Evolutionary conservation across 2,888 invertebrate genomes (phyloP), one percentile per base, ranked within the genome.

Genomic region (Petrophora chlorosata): DNA sequence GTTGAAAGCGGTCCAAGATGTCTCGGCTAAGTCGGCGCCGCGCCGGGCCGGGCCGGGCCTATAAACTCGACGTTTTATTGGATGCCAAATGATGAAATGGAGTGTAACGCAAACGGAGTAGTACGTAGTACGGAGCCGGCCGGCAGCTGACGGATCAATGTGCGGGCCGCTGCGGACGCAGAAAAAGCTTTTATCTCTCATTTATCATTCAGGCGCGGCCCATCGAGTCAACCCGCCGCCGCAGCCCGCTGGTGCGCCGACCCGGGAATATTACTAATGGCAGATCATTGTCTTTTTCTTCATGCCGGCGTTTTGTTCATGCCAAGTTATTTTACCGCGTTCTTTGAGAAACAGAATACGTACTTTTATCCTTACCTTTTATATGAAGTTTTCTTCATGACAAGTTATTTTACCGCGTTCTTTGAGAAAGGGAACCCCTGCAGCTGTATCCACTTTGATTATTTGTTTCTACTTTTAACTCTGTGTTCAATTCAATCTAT

Each of bases 141-240:
- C 33, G 30, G 42, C 38, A 36, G 47, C 47, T 19, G 50, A 35
- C 55, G 53, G 58, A 57, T 54, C 59, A 48, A 67, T 59, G 44
- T 32, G 45, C 46, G 41, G 26, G 26, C 28, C 13, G 19, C 29
- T 28, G 28, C 40, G 51, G 36, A 56, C 51, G 57, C 47, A 39
- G 47, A 30, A 56, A 57, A 64, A 61, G 58, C 70, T 70, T 72
- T 73, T 65, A 68, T 65, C 59, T 59, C 61, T 72, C 75, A 71
- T 76, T 63, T 65, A 73, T 74, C 66, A 75, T 74, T 70, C 66
- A 72, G 56, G 47, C 32, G 9, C 29, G 34, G 40, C 33, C 39
- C 10, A 28, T 46, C 39, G 38, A 39, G 38, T 33, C 45, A 28
- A 26, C 26, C 15, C 45, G 16, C 25, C 9, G 34, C 32, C 14